Percentiles rank a stretch among this genome's conserved stretches.
Evolutionary conservation across 2,113 vertebrate genomes (phyloP).

Genomic region (Campylorhamphus procurvoides): DNA sequence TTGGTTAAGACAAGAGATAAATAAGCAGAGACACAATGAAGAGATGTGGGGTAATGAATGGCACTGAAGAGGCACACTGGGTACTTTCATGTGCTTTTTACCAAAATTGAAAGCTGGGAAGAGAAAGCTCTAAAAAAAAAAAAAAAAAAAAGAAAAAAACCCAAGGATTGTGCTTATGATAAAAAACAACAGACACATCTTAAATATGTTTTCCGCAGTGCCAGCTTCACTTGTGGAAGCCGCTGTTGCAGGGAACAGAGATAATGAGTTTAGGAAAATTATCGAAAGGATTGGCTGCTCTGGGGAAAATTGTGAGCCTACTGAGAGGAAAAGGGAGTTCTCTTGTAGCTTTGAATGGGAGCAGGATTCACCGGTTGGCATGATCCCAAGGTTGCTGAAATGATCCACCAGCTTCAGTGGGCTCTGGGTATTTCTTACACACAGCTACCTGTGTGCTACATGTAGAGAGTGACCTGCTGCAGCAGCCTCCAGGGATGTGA

Average conservation of each 20-base stretch:
- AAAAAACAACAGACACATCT: neutral
- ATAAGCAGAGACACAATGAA: conserved; percentile 13
- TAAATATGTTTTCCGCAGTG: neutral
- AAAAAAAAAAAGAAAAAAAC: neutral
- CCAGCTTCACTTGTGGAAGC: conserved; percentile 3
- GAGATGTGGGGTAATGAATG: conserved; percentile 19
- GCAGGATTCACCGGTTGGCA: neutral
- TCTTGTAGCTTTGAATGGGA: neutral
- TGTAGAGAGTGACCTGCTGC: neutral
- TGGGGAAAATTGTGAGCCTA: neutral
- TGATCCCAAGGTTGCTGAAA: neutral
- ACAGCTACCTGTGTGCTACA: neutral
- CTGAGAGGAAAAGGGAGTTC: neutral
- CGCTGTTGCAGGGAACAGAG: neutral
- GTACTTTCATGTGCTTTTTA: neutral
- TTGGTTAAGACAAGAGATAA: conserved; percentile 55
- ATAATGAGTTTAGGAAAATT: neutral
- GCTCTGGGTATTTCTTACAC: neutral
- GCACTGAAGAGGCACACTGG: neutral
- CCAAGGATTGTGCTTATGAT: neutral
- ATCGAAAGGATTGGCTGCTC: neutral
- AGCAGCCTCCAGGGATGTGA: neutral
- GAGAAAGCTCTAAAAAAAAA: neutral
- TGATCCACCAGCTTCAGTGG: neutral
- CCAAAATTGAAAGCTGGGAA: conserved; percentile 1